Conservation (phyloP, 2,113 vertebrate species). For the Tupaia tana region DNA sequence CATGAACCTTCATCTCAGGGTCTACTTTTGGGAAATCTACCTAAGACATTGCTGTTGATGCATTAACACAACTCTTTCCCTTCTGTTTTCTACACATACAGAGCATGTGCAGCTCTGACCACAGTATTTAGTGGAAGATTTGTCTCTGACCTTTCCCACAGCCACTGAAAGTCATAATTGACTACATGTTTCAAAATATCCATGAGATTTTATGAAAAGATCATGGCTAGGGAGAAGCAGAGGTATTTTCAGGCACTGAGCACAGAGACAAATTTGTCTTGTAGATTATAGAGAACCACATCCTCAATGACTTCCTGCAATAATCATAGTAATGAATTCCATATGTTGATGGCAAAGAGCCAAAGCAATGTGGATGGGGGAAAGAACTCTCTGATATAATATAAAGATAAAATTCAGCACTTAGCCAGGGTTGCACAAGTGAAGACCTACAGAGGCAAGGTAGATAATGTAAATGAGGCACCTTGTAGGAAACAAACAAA, state of each 20-base stretch:
- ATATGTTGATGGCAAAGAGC: not conserved
- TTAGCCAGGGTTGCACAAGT: not conserved
- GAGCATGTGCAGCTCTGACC: accelerated
- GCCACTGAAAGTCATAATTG: not conserved
- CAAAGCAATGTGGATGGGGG: not conserved
- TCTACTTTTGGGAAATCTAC: conserved; percentile 50
- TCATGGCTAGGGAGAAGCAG: not conserved
- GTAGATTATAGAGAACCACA: not conserved
- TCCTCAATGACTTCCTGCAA: not conserved
- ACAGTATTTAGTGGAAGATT: not conserved
- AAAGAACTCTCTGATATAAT: conserved; percentile 10
- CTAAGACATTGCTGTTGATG: not conserved
- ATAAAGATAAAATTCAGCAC: conserved; percentile 31
- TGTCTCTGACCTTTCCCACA: not conserved
- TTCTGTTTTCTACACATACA: not conserved
- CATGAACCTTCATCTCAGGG: not conserved
- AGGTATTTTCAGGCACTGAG: not conserved
- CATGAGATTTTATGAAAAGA: not conserved
- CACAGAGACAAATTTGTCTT: not conserved
- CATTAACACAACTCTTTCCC: not conserved
- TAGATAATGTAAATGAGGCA: not conserved
- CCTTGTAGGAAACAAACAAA: not conserved
- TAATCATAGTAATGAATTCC: not conserved
- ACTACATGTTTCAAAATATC: not conserved
- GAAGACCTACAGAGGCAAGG: not conserved